Percentiles rank a stretch among this genome's conserved stretches.
Evolutionary conservation across 2,113 vertebrate genomes (phyloP).

Genomic region (Myotis davidii): DNA sequence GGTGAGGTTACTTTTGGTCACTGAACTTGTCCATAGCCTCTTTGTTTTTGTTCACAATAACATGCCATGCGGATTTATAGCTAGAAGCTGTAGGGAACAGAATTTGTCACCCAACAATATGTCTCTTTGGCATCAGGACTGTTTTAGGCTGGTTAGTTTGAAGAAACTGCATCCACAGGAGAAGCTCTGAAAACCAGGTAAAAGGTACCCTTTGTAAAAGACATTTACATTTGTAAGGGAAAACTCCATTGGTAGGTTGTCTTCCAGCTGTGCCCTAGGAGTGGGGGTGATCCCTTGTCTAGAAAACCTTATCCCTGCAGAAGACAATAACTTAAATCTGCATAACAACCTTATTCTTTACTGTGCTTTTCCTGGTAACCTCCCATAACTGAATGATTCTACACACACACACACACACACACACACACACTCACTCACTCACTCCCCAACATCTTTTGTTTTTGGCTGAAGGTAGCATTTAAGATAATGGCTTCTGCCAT

Average conservation of each 20-base stretch:
- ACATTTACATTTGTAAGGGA: neutral
- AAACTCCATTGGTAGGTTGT: neutral
- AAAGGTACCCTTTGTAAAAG: neutral
- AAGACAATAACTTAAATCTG: neutral
- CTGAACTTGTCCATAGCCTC: neutral
- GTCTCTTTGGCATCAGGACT: neutral
- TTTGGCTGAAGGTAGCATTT: neutral
- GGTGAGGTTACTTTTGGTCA: neutral
- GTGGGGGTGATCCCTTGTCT: neutral
- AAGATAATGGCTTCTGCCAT: neutral
- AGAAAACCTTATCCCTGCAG: neutral
- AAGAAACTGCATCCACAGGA: neutral
- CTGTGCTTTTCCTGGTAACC: neutral
- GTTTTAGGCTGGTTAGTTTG: neutral
- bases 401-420: too few relatives aligned
- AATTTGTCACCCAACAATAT: neutral
- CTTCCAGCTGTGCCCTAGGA: neutral
- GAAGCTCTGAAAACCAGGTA: neutral
- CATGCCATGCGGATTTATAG: neutral
- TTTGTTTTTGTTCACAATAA: neutral
- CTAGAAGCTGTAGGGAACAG: neutral
- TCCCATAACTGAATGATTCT: neutral
- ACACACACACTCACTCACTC: neutral
- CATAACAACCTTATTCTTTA: neutral
- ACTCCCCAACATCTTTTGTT: neutral